A percentile compares a stretch with the other conserved stretches of the same genome.
phyloP scores from a whole-genome alignment of 2,888 invertebrate species.

The Chrysotoxum bicinctum region DNA sequence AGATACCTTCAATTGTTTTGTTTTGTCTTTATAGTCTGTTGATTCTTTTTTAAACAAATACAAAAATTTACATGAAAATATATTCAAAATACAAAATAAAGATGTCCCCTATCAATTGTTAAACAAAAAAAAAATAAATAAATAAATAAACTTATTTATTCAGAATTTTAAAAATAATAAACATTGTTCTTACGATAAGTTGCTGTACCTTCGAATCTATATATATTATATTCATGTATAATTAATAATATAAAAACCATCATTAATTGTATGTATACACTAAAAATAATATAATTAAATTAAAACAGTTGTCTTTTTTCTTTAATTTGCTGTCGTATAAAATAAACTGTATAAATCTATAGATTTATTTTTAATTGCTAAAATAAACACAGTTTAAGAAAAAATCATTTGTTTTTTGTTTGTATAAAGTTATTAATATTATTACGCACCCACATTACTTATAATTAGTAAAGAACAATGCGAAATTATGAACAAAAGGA shows the following conservation, averaged over 20 bases:
- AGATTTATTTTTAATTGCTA: slow-evolving; percentile 53
- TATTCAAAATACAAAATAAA: slow-evolving; percentile 35
- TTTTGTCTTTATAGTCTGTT: slow-evolving; percentile 61
- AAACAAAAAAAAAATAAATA: slow-evolving; percentile 35
- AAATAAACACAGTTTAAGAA: slow-evolving; percentile 50
- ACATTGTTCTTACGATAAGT: slow-evolving; percentile 68
- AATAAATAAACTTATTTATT: slow-evolving; percentile 59
- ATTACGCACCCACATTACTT: slow-evolving; percentile 44
- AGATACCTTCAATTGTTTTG: slow-evolving; percentile 55
- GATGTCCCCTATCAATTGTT: slow-evolving; percentile 64
- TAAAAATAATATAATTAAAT: slow-evolving; percentile 13
- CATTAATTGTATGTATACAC: slow-evolving; percentile 29
- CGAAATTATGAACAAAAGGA: slow-evolving; percentile 14
- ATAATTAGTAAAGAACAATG: slow-evolving; percentile 11
- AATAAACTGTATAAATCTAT: slow-evolving; percentile 48
- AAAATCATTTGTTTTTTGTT: slow-evolving; percentile 30
- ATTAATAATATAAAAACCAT: slow-evolving; percentile 29
- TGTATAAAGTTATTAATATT: slow-evolving; percentile 59
- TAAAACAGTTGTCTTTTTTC: neutral
- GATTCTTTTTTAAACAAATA: slow-evolving; percentile 57
- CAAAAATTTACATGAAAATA: slow-evolving; percentile 22
- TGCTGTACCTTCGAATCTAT: slow-evolving; percentile 70
- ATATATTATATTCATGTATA: slow-evolving; percentile 53
- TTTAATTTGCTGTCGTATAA: slow-evolving; percentile 53
- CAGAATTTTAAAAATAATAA: slow-evolving; percentile 27